Conservation (phyloP, 2,888 invertebrate genomes). For the Hoplodrina blanda region DNA sequence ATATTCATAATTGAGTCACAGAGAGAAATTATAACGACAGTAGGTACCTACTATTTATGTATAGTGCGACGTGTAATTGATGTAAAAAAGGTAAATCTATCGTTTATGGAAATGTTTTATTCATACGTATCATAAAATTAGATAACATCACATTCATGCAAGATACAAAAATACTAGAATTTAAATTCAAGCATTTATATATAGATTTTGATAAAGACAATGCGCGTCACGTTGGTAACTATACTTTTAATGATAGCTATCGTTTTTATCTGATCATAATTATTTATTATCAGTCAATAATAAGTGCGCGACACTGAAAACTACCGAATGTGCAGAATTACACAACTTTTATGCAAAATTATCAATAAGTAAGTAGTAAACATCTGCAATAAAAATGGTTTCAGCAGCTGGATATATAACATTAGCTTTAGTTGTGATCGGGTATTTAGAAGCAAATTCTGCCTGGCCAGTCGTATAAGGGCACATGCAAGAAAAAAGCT, state of each 20-base stretch:
- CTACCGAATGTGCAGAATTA: constrained; percentile 6
- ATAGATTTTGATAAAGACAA: constrained; percentile 15
- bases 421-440: background rate
- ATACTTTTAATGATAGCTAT: constrained; percentile 13
- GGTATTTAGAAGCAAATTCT: too few species aligned
- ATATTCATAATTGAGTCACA: constrained; percentile 11
- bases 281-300: constrained; percentile 30
- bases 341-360: constrained; percentile 22
- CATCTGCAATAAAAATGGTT: background rate
- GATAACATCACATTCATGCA: background rate
- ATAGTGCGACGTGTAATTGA: background rate
- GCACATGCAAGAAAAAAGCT: too few species aligned
- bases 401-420: background rate
- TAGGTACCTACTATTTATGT: background rate
- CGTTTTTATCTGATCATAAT: constrained; percentile 40
- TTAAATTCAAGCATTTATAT: background rate
- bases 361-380: constrained; percentile 7
- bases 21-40: background rate
- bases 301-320: constrained; percentile 1
- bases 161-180: background rate
- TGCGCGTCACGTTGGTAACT: background rate
- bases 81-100: background rate
- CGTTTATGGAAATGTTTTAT: background rate
- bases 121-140: constrained; percentile 3
- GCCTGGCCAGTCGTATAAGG: too few species aligned